Conservation (phyloP, 2,797 vertebrate genomes). For the Cryptoprocta ferox region DNA sequence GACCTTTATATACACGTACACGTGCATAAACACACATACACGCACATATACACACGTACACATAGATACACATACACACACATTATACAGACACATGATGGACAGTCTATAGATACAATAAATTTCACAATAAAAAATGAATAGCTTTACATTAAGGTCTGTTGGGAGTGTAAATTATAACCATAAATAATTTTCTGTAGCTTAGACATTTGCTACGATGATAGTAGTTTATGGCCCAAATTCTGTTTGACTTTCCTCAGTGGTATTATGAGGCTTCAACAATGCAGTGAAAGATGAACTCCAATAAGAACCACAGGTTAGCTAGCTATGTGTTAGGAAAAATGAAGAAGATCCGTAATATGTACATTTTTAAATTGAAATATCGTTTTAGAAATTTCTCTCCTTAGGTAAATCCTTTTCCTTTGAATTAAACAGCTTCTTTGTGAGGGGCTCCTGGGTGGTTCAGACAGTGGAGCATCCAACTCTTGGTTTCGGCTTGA, state of each 20-base stretch:
- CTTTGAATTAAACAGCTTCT: neutral
- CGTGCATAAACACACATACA: too few relatives aligned
- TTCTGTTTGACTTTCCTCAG: neutral
- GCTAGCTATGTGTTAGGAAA: neutral
- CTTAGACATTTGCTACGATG: neutral
- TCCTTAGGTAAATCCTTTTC: neutral
- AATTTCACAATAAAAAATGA: neutral
- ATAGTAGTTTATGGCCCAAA: neutral
- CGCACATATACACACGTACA: neutral
- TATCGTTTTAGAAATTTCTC: neutral
- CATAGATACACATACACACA: neutral
- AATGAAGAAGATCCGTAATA: neutral
- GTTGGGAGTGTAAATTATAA: neutral
- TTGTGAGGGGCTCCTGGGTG: too few relatives aligned
- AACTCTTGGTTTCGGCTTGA: too few relatives aligned
- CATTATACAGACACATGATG: neutral
- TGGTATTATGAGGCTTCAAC: neutral
- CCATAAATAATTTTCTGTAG: neutral
- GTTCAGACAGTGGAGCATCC: too few relatives aligned
- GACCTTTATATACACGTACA: neutral
- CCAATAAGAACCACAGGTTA: neutral
- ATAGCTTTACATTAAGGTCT: neutral
- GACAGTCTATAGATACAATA: neutral
- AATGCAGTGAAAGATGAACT: neutral
- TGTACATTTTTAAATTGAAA: conserved; percentile 24